phyloP scores from a whole-genome alignment of 2,113 vertebrate genomes.

The human region DNA sequence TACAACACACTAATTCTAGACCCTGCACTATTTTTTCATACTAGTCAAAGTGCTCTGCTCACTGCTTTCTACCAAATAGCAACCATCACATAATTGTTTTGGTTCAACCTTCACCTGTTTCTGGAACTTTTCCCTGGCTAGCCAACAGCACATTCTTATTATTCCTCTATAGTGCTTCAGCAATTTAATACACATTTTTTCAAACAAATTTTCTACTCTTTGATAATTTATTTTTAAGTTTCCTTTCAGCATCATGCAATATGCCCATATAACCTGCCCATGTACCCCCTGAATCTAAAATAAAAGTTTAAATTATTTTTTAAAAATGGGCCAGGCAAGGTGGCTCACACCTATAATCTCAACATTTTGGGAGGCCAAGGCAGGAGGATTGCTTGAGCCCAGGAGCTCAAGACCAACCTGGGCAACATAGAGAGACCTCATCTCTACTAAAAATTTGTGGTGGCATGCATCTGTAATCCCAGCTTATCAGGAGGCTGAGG shows the following conservation, averaged over 20 bases:
- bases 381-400: too few species aligned
- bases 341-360: too few species aligned
- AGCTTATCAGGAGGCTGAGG: too few species aligned
- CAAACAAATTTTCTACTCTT: neutral
- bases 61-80: neutral
- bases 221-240: neutral
- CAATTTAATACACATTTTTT: neutral
- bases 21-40: neutral
- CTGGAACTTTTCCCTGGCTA: neutral
- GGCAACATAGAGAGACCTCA: too few species aligned
- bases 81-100: neutral
- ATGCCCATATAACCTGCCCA: too few species aligned
- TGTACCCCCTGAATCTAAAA: too few species aligned
- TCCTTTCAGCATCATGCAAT: neutral
- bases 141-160: neutral
- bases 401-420: too few species aligned
- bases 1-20: neutral
- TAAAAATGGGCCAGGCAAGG: too few species aligned
- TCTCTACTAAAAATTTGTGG: too few species aligned
- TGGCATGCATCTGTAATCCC: too few species aligned
- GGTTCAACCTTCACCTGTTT: neutral
- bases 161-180: neutral
- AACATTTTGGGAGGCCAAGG: too few species aligned
- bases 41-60: neutral
- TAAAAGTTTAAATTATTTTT: too few species aligned